phyloP scores from a whole-genome alignment of 92 coral and sea anemone species.

The Siderastrea radians region DNA sequence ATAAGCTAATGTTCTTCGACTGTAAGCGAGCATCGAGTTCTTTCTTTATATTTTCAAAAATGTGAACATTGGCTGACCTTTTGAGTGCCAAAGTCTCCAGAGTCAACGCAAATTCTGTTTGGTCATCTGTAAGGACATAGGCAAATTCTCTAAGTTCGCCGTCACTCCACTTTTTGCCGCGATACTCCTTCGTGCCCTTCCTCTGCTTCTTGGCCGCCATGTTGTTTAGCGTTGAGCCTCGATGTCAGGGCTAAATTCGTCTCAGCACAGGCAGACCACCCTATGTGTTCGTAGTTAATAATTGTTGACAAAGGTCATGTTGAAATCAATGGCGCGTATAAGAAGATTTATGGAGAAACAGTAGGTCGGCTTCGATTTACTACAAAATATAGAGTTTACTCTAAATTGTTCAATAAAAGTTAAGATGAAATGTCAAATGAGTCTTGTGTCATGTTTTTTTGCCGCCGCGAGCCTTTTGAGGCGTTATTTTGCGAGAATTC shows the following conservation, averaged over 20 bases:
- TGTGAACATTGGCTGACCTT: conserved; percentile 65
- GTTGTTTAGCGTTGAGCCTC: neutral
- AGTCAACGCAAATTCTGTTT: conserved; percentile 45
- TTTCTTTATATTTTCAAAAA: conserved; percentile 59
- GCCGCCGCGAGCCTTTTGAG: too few species aligned
- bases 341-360: too few species aligned
- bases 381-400: too few species aligned
- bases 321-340: too few species aligned
- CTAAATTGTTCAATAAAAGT: too few species aligned
- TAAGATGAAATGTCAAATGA: too few species aligned
- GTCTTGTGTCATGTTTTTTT: too few species aligned
- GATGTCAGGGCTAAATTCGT: neutral
- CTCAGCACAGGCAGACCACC: too few species aligned
- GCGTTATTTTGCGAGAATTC: too few species aligned
- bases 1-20: neutral
- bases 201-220: conserved; percentile 18
- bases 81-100: conserved; percentile 58
- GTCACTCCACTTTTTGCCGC: conserved; percentile 51
- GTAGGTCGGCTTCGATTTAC: too few species aligned
- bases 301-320: too few species aligned
- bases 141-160: conserved; percentile 47
- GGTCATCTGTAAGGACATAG: conserved; percentile 58
- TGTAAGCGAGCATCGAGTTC: conserved; percentile 51
- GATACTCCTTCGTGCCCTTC: conserved; percentile 30
- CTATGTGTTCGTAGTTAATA: too few species aligned